A percentile compares a stretch with the other conserved stretches of the same genome.
Conservation (phyloP, 1,140 invertebrate species). For the Monochamus saltuarius region DNA sequence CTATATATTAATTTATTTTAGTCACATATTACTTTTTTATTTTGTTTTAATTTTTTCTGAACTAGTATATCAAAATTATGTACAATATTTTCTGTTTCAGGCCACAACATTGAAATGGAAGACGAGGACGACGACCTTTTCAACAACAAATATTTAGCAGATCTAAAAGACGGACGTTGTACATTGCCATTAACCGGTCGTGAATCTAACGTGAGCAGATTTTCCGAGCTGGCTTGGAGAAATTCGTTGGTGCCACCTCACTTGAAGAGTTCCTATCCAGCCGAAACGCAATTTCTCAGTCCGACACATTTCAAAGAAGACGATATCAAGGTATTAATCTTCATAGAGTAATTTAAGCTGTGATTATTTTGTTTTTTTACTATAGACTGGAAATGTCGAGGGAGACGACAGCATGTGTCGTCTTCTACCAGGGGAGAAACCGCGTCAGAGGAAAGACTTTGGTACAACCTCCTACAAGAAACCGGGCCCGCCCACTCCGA, state of each 20-base stretch:
- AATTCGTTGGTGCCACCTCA: constrained; percentile 87
- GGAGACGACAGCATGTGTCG: constrained; percentile 64
- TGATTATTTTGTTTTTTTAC: background rate
- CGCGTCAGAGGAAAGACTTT: constrained; percentile 57
- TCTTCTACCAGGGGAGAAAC: constrained; percentile 59
- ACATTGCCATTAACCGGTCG: constrained; percentile 32
- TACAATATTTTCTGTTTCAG: constrained; percentile 16
- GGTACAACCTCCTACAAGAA: constrained; percentile 74
- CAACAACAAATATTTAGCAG: constrained; percentile 71
- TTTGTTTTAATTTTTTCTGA: no score
- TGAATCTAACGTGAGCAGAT: constrained; percentile 50
- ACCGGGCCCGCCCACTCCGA: constrained; percentile 80
- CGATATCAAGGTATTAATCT: constrained; percentile 79
- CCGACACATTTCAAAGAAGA: constrained; percentile 63
- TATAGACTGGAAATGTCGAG: constrained; percentile 57
- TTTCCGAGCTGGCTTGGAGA: constrained; percentile 74
- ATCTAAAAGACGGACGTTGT: constrained; percentile 59
- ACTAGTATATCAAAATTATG: no score
- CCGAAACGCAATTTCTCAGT: constrained; percentile 72
- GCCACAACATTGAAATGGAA: constrained; percentile 67
- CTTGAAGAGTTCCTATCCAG: constrained; percentile 85
- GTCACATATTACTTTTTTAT: no score
- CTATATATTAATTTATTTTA: no score
- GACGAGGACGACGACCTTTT: constrained; percentile 83
- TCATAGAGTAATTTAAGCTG: no score